Conservation (phyloP, 2,113 vertebrate genomes). For the Patagioenas fasciata region DNA sequence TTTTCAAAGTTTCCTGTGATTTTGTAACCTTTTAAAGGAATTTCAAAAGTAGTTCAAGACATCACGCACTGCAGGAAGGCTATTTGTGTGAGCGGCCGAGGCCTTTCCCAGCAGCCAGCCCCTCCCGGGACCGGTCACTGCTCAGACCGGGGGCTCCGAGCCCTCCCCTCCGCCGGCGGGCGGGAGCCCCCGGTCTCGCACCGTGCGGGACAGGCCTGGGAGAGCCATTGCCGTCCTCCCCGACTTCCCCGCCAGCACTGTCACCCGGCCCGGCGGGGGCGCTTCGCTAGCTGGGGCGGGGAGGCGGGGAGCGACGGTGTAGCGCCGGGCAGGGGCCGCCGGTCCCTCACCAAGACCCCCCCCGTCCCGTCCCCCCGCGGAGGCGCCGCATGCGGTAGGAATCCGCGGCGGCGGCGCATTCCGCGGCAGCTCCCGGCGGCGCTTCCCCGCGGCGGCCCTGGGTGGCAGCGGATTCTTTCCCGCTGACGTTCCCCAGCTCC, state of each 20-base stretch:
- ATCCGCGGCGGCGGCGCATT: not conserved
- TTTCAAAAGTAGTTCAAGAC: not conserved
- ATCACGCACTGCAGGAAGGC: accelerated
- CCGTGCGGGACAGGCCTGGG: no score
- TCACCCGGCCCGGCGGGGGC: not conserved
- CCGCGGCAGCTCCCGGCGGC: not conserved
- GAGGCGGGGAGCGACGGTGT: not conserved
- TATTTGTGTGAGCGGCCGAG: not conserved
- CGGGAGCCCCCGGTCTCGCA: not conserved
- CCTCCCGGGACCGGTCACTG: not conserved
- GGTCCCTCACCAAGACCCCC: not conserved
- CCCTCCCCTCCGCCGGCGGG: not conserved
- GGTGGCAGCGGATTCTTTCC: conserved; percentile 5
- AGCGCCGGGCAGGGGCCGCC: not conserved
- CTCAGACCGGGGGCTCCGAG: not conserved
- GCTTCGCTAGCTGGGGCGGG: no score
- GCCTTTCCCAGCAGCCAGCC: not conserved
- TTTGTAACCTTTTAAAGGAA: not conserved
- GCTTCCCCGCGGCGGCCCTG: not conserved
- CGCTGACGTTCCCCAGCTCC: conserved; percentile 4
- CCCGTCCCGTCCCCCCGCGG: not conserved
- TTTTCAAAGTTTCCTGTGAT: not conserved
- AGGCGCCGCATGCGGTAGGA: not conserved
- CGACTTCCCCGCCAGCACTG: not conserved
- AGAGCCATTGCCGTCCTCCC: not conserved